Evolutionary conservation across 2,888 invertebrate species (phyloP).

Genomic region (Sericinus montela): DNA sequence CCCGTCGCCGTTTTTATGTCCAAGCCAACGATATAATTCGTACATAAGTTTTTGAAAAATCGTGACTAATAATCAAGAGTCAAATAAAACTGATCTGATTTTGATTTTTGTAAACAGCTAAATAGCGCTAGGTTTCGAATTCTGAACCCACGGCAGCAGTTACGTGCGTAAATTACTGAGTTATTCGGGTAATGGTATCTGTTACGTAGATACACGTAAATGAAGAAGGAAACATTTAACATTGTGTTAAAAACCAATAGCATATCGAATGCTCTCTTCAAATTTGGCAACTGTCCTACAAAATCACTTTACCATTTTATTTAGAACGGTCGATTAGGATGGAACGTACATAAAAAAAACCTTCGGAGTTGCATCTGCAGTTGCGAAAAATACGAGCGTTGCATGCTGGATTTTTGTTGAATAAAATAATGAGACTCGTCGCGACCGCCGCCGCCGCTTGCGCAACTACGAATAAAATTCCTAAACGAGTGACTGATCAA

Average conservation of each 20-base stretch:
- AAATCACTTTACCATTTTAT: constrained; percentile 10
- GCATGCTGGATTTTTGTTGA: constrained; percentile 39
- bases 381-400: constrained; percentile 47
- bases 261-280: constrained; percentile 26
- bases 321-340: constrained; percentile 37
- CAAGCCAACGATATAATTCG: no score
- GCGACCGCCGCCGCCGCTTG: constrained; percentile 24
- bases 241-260: constrained; percentile 1
- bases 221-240: neutral
- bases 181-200: no score
- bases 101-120: no score
- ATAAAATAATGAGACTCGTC: constrained; percentile 33
- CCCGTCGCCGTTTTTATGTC: no score
- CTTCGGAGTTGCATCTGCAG: constrained; percentile 38
- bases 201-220: no score
- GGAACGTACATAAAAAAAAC: constrained; percentile 44
- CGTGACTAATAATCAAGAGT: no score
- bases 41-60: no score
- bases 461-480: constrained; percentile 30
- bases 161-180: no score
- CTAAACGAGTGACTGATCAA: constrained; percentile 4
- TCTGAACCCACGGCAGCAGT: no score
- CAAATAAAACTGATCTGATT: no score
- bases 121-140: no score
- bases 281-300: constrained; percentile 24